These are phyloP conservation scores for Tricholaema leucomelas DNA, from an alignment of 2,113 vertebrate genomes.

Conservation along the genomic window DNA sequence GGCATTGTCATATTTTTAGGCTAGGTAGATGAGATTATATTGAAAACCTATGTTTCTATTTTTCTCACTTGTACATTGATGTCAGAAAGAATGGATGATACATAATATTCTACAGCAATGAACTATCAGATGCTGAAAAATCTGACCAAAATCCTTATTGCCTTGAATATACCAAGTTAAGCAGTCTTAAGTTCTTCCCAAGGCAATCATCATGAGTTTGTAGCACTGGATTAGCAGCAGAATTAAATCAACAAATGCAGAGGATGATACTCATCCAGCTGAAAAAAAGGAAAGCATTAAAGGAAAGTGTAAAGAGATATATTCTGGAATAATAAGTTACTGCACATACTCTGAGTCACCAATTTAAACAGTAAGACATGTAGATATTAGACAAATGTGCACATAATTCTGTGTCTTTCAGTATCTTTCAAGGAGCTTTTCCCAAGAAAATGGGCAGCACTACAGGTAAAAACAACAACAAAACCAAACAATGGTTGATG, in stretches of 20 bases:
- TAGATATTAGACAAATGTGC: neutral
- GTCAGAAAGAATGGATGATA: neutral
- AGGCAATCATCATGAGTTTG: constrained; percentile 13
- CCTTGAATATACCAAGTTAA: neutral
- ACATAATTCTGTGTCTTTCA: neutral
- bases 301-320: neutral
- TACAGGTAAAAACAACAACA: neutral
- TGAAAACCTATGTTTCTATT: neutral
- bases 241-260: constrained; percentile 32
- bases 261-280: constrained; percentile 17
- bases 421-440: constrained; percentile 15
- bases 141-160: neutral
- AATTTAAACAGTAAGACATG: neutral
- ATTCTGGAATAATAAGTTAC: neutral
- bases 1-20: neutral
- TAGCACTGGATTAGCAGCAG: neutral
- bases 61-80: neutral
- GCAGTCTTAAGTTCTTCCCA: neutral
- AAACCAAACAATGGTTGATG: no score
- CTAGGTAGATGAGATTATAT: neutral
- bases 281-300: neutral
- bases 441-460: neutral
- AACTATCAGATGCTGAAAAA: neutral
- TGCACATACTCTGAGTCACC: neutral
- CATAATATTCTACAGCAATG: neutral